Evolutionary conservation across 2,797 vertebrate species (phyloP).

Genomic region (Lagocephalus sceleratus): DNA sequence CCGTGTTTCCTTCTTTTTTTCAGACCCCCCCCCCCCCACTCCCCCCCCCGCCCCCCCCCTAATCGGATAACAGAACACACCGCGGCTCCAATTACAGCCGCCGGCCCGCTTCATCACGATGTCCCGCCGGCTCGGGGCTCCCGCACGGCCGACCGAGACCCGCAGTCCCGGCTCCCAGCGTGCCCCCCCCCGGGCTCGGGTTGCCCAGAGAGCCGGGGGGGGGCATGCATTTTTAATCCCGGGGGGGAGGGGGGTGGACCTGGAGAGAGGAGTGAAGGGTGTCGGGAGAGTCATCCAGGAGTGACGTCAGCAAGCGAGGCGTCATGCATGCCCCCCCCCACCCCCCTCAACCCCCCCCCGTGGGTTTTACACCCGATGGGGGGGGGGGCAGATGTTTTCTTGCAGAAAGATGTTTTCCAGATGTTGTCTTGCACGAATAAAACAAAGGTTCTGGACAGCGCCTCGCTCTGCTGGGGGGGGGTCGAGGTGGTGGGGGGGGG

Average conservation of each 20-base stretch:
- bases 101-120: conserved; percentile 30
- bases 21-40: no score
- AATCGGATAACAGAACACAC: conserved; percentile 60
- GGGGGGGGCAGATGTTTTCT: no score
- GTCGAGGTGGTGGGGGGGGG: not conserved
- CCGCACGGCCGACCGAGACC: no score
- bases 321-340: conserved; percentile 10
- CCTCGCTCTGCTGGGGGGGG: not conserved
- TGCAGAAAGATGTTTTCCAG: no score
- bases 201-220: conserved; percentile 54
- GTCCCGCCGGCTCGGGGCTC: no score
- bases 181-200: conserved; percentile 1
- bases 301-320: no score
- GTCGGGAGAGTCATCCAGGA: no score
- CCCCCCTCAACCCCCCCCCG: not conserved
- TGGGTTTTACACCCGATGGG: no score
- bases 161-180: conserved; percentile 18
- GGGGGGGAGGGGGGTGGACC: conserved; percentile 51
- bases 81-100: conserved; percentile 54
- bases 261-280: no score
- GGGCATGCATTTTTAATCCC: conserved; percentile 67
- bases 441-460: conserved; percentile 45
- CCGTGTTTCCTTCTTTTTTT: no score
- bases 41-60: no score
- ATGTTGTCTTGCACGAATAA: conserved; percentile 65